Evolutionary conservation across 2,797 vertebrate genomes (phyloP), one percentile per base, ranked within the genome.

Genomic region (Prionace glauca): DNA sequence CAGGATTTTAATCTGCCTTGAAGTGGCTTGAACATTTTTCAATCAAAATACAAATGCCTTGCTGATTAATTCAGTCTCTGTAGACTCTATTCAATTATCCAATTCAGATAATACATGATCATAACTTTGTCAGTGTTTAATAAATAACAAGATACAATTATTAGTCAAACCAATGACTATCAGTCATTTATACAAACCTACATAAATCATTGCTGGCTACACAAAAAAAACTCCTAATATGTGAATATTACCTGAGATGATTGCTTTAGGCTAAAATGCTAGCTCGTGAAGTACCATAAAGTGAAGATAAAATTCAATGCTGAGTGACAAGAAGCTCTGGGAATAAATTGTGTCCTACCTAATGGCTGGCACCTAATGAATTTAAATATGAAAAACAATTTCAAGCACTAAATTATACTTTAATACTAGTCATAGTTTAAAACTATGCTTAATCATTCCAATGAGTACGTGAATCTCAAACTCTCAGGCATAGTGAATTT

Each of bases 1-100:
- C 65, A 69, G 90, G 20, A 92, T 92, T 92, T 92, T 69, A 67
- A 92, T 92, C 90, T 69, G 62, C 67, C 65, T 92, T 41, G n/a
- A 20, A n/a, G 90, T 20, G 67, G 36, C n/a, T 41, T 92, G n/a
- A 69, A 92, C 62, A 69, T 69, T 92, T 92, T 92, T 92, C 65
- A 69, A 69, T 69, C 65, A 92, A 92, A 67, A 36, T 92, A 69
- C 90, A 92, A 41, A 56, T 69, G 41, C 60, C 65, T 26, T 67
- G 56, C 56, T 90, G 29, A 87, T 87, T 90, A 65, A 62, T 90
- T 90, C 18, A 26, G n/a, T 92, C n/a, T 67, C 90, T 41, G 65
- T 32, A 67, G 88, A 91, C 60, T 20, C 60, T 91, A 91, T 91
- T 91, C 90, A 92, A 36, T 92, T 92, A 65, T 67, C 26, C 62